Conservation (phyloP, 2,113 vertebrate genomes). For the Mormoops blainvillei region DNA sequence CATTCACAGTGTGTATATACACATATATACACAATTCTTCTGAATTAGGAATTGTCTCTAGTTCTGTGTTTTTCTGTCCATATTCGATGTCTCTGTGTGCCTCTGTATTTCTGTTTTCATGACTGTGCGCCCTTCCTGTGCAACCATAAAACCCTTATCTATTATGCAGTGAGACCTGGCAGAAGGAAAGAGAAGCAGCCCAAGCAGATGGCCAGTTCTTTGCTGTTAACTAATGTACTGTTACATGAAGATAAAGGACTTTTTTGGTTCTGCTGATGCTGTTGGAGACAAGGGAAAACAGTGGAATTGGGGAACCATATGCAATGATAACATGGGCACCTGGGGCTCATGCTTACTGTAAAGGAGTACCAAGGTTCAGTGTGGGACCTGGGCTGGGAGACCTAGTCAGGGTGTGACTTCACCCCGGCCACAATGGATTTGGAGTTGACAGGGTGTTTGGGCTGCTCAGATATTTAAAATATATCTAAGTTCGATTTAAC, state of each 20-base stretch:
- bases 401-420: background rate
- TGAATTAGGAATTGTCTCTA: conserved; percentile 17
- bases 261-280: background rate
- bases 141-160: background rate
- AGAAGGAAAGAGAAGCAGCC: background rate
- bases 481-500: background rate
- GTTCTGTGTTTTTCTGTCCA: conserved; percentile 61
- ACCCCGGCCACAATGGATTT: background rate
- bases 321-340: background rate
- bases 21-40: background rate
- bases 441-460: background rate
- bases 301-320: background rate
- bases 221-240: background rate
- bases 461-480: background rate
- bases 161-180: background rate
- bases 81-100: conserved; percentile 59
- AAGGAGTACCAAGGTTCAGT: background rate
- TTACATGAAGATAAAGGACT: background rate
- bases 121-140: conserved; percentile 6
- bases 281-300: background rate
- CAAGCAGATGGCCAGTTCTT: background rate
- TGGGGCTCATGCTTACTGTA: background rate
- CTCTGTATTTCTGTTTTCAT: conserved; percentile 64
- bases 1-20: background rate
- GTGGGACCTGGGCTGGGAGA: background rate